These are phyloP conservation scores for Lagenorhynchus albirostris DNA, from an alignment of 2,113 vertebrate genomes.

Conservation along the genomic window DNA sequence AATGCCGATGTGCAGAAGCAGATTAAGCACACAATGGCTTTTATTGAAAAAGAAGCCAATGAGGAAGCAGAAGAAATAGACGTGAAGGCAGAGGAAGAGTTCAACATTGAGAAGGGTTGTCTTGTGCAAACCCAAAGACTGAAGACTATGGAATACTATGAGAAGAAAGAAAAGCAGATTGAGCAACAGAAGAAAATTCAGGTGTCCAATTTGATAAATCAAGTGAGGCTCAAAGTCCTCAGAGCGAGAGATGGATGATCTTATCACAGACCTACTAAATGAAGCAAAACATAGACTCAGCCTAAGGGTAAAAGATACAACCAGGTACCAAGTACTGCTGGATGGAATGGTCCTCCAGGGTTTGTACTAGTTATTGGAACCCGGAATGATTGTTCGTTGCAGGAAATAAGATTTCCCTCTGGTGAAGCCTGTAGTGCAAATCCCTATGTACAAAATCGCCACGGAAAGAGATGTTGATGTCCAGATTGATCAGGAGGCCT, in stretches of 20 bases:
- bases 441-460: slow-evolving; percentile 90
- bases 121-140: background rate
- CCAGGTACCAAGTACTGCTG: slow-evolving; percentile 89
- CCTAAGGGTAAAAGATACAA: slow-evolving; percentile 89
- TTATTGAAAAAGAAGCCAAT: background rate
- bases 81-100: background rate
- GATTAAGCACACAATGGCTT: background rate
- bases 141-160: background rate
- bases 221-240: background rate
- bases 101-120: background rate
- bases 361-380: slow-evolving; percentile 94
- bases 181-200: background rate
- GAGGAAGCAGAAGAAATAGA: background rate
- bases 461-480: slow-evolving; percentile 91
- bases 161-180: background rate
- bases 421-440: slow-evolving; percentile 92
- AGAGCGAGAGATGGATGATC: background rate
- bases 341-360: slow-evolving; percentile 96
- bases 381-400: slow-evolving; percentile 91
- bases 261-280: slow-evolving; percentile 85
- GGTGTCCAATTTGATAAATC: background rate
- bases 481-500: slow-evolving; percentile 92
- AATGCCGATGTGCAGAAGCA: background rate
- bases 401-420: slow-evolving; percentile 91
- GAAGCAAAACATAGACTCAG: slow-evolving; percentile 92